phyloP scores from a whole-genome alignment of 2,888 invertebrate species.

The Theodoxus fluviatilis region DNA sequence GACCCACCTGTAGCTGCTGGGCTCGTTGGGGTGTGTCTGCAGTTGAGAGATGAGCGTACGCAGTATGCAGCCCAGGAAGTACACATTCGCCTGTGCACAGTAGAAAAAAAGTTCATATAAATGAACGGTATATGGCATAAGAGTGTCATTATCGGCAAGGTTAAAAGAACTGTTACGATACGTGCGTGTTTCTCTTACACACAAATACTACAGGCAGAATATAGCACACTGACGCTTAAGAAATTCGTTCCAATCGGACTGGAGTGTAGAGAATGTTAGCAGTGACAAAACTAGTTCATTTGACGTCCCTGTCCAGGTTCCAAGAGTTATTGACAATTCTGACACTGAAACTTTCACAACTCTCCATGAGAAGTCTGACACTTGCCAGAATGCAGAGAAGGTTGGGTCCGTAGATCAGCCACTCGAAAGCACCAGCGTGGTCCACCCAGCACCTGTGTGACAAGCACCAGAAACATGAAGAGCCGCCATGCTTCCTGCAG shows the following conservation, averaged over 20 bases:
- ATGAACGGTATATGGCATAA: too few species aligned
- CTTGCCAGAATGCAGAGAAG: slow-evolving; percentile 51
- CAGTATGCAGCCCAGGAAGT: slow-evolving; percentile 55
- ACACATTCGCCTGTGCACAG: slow-evolving; percentile 58
- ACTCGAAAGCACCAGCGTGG: slow-evolving; percentile 46
- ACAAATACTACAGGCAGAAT: too few species aligned
- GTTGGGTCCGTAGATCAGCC: slow-evolving; percentile 51
- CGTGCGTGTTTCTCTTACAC: too few species aligned
- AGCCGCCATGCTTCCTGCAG: too few species aligned
- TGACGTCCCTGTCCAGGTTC: background rate
- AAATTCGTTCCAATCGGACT: too few species aligned
- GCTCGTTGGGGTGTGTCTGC: slow-evolving; percentile 56
- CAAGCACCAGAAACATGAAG: too few species aligned
- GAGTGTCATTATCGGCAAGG: too few species aligned
- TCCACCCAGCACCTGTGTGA: slow-evolving; percentile 49
- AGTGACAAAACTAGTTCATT: background rate
- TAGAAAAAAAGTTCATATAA: slow-evolving; percentile 26
- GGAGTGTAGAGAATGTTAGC: too few species aligned
- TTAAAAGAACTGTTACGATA: too few species aligned
- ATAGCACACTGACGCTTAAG: too few species aligned
- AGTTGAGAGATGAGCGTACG: slow-evolving; percentile 57
- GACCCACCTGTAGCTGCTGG: slow-evolving; percentile 58
- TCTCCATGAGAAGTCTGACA: slow-evolving; percentile 13
- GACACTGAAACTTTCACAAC: background rate
- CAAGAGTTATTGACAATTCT: background rate